phyloP scores from a whole-genome alignment of 2,113 vertebrate species.

The Hyla sarda region DNA sequence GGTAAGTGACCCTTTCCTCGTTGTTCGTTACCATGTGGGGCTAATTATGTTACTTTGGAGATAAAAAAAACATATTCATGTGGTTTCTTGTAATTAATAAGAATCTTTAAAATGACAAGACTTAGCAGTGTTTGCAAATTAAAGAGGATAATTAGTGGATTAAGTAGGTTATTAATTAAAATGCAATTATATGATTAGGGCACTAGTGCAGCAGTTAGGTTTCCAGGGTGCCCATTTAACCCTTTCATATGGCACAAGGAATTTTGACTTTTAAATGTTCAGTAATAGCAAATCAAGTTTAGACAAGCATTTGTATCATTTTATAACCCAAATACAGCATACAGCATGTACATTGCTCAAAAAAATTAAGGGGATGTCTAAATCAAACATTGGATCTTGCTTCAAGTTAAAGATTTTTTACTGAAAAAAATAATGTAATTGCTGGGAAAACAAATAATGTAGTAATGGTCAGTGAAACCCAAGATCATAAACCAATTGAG shows the following conservation, averaged over 20 bases:
- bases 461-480: too few species aligned
- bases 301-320: too few species aligned
- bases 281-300: background rate
- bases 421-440: too few species aligned
- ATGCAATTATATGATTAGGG: conserved; percentile 43
- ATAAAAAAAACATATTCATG: background rate
- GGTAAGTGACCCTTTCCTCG: background rate
- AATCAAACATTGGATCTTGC: too few species aligned
- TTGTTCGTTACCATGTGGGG: background rate
- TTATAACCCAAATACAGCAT: too few species aligned
- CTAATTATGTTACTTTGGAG: background rate
- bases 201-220: conserved; percentile 7
- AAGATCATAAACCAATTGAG: too few species aligned
- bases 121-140: conserved; percentile 38
- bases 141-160: conserved; percentile 42
- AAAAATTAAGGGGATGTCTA: too few species aligned
- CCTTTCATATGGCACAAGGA: background rate
- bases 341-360: too few species aligned
- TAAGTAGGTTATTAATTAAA: conserved; percentile 44
- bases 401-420: too few species aligned
- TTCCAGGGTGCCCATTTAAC: conserved; percentile 16
- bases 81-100: conserved; percentile 2
- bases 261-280: background rate
- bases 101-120: background rate
- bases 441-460: too few species aligned